Conservation (phyloP, 2,797 vertebrate genomes). For the Furcifer pardalis region DNA sequence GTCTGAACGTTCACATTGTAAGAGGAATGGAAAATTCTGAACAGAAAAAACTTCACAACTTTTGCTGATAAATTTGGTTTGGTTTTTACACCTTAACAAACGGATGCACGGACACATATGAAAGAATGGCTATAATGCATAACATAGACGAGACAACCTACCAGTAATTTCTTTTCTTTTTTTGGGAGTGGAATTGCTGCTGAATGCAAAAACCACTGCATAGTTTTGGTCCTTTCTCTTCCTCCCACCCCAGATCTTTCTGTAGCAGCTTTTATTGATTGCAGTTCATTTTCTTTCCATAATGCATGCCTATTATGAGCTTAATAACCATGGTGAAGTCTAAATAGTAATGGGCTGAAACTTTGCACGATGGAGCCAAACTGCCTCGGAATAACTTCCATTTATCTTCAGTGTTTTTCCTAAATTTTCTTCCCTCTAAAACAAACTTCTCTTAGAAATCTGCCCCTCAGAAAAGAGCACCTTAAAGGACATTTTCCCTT, state of each 20-base stretch:
- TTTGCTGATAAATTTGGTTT: not conserved
- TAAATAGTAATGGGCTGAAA: constrained; percentile 79
- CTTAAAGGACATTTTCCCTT: not conserved
- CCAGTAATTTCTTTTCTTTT: no score
- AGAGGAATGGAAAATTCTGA: not conserved
- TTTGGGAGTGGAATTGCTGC: not conserved
- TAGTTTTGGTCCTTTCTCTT: not conserved
- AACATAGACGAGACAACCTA: not conserved
- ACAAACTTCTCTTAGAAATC: constrained; percentile 4
- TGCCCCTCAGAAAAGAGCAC: constrained; percentile 19
- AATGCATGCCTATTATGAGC: constrained; percentile 68
- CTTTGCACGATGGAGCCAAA: constrained; percentile 76
- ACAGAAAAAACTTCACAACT: not conserved
- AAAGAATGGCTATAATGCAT: not conserved
- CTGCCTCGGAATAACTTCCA: constrained; percentile 64
- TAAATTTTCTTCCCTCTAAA: constrained; percentile 14
- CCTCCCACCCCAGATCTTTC: not conserved
- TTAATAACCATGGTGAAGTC: constrained; percentile 73
- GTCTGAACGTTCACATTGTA: not conserved
- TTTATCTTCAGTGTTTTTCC: constrained; percentile 59
- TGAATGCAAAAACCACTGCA: constrained; percentile 16
- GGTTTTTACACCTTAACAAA: constrained; percentile 34
- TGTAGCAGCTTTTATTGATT: constrained; percentile 44
- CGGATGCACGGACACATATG: not conserved
- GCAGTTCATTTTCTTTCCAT: constrained; percentile 74